Conservation (phyloP, 2,797 vertebrate species). For the Chromobotia macracanthus region DNA sequence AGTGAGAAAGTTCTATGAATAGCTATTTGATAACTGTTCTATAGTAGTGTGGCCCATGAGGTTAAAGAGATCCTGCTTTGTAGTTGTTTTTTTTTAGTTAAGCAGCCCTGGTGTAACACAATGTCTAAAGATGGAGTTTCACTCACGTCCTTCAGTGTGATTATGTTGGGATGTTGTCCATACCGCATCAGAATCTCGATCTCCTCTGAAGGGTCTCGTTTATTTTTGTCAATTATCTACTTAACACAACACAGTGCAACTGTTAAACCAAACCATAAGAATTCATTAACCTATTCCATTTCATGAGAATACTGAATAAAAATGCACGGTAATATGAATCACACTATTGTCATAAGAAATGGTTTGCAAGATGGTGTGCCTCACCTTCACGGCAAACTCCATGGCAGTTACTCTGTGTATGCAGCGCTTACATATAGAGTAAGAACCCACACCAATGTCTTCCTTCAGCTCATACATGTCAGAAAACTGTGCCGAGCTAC, state of each 20-base stretch:
- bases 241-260: background rate
- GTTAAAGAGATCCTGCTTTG: too few species aligned
- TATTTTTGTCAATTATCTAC: slow-evolving; percentile 98
- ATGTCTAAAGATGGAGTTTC: slow-evolving; percentile 1
- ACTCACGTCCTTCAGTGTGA: slow-evolving; percentile 95
- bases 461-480: slow-evolving; percentile 94
- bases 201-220: slow-evolving; percentile 96
- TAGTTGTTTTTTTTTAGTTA: too few species aligned
- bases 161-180: slow-evolving; percentile 96
- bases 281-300: background rate
- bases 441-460: slow-evolving; percentile 95
- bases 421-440: slow-evolving; percentile 96
- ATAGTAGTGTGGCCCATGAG: too few species aligned
- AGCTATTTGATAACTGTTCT: too few species aligned
- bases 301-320: background rate
- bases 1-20: too few species aligned
- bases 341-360: too few species aligned
- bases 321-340: too few species aligned
- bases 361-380: background rate
- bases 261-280: background rate
- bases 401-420: slow-evolving; percentile 86
- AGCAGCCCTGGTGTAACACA: too few species aligned
- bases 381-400: slow-evolving; percentile 98
- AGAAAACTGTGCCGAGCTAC: slow-evolving; percentile 85
- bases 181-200: slow-evolving; percentile 97